Base-by-base conservation (phyloP, 64 coral and sea anemone species). In the Montipora sp. region DNA sequence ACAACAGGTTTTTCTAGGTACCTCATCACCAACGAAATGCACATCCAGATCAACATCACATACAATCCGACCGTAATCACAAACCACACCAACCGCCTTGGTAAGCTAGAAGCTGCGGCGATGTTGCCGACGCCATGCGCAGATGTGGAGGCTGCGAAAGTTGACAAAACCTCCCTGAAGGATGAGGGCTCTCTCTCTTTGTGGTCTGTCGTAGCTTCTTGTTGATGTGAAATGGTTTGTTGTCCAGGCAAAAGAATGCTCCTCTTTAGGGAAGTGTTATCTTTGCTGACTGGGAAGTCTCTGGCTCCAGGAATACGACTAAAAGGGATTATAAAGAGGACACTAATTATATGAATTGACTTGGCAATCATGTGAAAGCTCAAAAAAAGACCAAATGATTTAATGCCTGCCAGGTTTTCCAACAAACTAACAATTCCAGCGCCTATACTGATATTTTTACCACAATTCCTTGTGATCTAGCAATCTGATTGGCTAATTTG, bases 61-160 rank as follows among this genome's bases (percentile, higher is more conserved):
- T 96, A 96, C 4, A 96, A 79, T 13, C 27, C 76, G 12, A 89
- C 69, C 8, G 80, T 83, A 3, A 85, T 53, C 27, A 92, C 22
- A 55, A 83, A 43, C 94, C 94, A 96, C 58, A 78, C 6, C 47
- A 76, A 22, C 9, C 94, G 78, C 51, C 61, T 88, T 8, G 57
- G 47, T 45, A 68, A 73, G 22, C 77, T 95, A 11, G 87, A 45
- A 18, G 77, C 90, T 74, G 84, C 90, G 47, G 83, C 89, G 43
- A 96, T 92, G 48, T 87, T 92, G 6, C 84, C 90, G 55, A 96
- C 88, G 73, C 94, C 94, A 92, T 96, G 94, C 78, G 94, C 86
- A 76, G 89, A 92, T 23, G 94, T 92, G 3, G 94, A 92, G 53
- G 47, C 44, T 18, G 94, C 94, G 47, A 92, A 96, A 19, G 78